Conservation (phyloP, 2,113 vertebrate genomes). For the Nicator chloris region DNA sequence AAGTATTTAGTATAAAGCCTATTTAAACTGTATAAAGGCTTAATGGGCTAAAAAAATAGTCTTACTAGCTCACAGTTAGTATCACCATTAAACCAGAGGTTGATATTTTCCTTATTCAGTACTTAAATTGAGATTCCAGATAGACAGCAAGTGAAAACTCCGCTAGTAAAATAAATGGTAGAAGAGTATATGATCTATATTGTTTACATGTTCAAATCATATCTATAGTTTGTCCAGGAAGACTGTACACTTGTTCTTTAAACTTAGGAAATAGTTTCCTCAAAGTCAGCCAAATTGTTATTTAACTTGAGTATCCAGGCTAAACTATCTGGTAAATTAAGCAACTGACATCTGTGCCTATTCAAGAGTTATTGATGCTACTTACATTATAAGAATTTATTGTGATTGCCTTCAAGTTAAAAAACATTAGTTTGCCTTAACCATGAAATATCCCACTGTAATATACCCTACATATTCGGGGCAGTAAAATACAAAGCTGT, state of each 20-base stretch:
- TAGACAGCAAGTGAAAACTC: neutral
- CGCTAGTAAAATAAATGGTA: neutral
- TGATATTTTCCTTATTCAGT: neutral
- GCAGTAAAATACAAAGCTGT: neutral
- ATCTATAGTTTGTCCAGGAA: neutral
- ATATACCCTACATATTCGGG: neutral
- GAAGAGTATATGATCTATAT: neutral
- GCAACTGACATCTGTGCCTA: neutral
- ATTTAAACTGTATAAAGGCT: conserved; percentile 39
- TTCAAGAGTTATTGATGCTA: neutral
- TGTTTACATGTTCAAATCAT: neutral
- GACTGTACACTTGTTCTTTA: neutral
- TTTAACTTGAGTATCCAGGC: neutral
- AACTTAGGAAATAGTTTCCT: neutral
- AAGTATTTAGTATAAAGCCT: conserved; percentile 5
- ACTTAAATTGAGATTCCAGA: neutral
- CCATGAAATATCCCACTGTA: neutral
- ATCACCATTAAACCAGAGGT: neutral
- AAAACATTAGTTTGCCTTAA: neutral
- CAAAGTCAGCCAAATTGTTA: neutral
- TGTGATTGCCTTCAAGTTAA: neutral
- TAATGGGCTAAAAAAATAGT: conserved; percentile 2
- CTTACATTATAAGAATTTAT: neutral
- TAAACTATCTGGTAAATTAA: neutral
- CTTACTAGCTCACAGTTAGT: neutral